Evolutionary conservation across 2,888 invertebrate species (phyloP).

Genomic region (Dorcus parallelipipedus): DNA sequence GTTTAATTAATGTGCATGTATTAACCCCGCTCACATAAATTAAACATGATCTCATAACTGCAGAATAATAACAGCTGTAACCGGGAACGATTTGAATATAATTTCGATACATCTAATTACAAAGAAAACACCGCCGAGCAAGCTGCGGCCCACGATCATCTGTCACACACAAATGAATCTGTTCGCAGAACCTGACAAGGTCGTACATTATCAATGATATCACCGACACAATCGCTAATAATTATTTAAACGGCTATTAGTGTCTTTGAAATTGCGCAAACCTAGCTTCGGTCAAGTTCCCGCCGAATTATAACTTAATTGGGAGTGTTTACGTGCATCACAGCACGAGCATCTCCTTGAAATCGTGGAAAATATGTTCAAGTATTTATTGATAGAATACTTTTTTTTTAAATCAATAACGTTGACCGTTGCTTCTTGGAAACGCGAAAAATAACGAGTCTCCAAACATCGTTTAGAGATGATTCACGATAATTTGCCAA

Average conservation of each 20-base stretch:
- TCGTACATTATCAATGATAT: conserved; percentile 17
- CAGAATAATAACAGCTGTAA: conserved; percentile 11
- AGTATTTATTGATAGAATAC: background rate
- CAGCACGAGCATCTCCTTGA: background rate
- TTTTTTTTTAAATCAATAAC: background rate
- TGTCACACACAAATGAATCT: conserved; percentile 1
- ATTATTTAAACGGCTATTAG: too few relatives aligned
- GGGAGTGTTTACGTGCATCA: background rate
- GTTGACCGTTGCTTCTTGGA: background rate
- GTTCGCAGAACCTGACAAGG: conserved; percentile 22
- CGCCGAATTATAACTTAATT: too few relatives aligned
- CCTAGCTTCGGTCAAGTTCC: too few relatives aligned
- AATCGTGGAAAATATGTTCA: too few relatives aligned
- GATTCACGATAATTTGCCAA: too few relatives aligned
- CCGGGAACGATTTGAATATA: background rate
- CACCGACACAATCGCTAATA: background rate
- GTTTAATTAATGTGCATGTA: background rate
- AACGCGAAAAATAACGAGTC: background rate
- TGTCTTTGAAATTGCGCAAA: too few relatives aligned
- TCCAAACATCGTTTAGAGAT: too few relatives aligned
- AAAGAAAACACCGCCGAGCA: background rate
- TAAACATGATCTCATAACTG: conserved; percentile 22
- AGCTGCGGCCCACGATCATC: background rate
- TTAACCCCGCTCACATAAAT: conserved; percentile 6
- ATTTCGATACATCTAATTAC: background rate